These are phyloP conservation scores for Neoscelio sp. DNA, from an alignment of 2,888 invertebrate species.

Conservation along the genomic window DNA sequence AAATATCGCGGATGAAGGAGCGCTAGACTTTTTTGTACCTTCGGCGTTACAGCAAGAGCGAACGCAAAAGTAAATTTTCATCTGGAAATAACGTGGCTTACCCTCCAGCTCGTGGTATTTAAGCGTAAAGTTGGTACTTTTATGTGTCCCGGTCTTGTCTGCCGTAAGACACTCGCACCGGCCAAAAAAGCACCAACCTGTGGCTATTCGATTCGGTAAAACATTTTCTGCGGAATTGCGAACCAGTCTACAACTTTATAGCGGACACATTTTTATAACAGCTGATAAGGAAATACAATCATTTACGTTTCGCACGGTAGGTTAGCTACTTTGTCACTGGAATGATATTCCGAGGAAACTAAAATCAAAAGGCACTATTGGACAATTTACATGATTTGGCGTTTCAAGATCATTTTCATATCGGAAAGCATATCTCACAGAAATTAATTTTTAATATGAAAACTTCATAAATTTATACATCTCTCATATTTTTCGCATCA, in stretches of 20 bases:
- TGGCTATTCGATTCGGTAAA: slow-evolving; percentile 39
- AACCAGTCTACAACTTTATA: slow-evolving; percentile 2
- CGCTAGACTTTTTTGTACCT: slow-evolving; percentile 48
- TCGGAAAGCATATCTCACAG: no score
- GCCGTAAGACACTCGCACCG: neutral
- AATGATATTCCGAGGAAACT: no score
- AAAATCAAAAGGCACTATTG: no score
- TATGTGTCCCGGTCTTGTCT: slow-evolving; percentile 16
- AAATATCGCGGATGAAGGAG: slow-evolving; percentile 54
- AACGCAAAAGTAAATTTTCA: slow-evolving; percentile 52
- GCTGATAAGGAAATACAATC: slow-evolving; percentile 11
- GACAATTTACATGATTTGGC: no score
- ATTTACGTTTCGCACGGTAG: slow-evolving; percentile 5
- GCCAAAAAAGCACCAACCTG: slow-evolving; percentile 47
- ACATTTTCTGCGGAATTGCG: slow-evolving; percentile 24
- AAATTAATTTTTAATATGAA: slow-evolving; percentile 48
- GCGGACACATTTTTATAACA: neutral
- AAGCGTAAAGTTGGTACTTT: slow-evolving; percentile 49
- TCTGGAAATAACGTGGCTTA: slow-evolving; percentile 52
- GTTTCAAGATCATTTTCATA: no score
- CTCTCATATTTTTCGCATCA: slow-evolving; percentile 22
- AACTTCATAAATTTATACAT: slow-evolving; percentile 44
- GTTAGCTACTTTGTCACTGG: no score
- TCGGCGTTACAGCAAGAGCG: slow-evolving; percentile 12
- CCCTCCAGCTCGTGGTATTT: slow-evolving; percentile 38